Evolutionary conservation across 1,140 invertebrate genomes (phyloP).

Genomic region (Ganaspis sp.): DNA sequence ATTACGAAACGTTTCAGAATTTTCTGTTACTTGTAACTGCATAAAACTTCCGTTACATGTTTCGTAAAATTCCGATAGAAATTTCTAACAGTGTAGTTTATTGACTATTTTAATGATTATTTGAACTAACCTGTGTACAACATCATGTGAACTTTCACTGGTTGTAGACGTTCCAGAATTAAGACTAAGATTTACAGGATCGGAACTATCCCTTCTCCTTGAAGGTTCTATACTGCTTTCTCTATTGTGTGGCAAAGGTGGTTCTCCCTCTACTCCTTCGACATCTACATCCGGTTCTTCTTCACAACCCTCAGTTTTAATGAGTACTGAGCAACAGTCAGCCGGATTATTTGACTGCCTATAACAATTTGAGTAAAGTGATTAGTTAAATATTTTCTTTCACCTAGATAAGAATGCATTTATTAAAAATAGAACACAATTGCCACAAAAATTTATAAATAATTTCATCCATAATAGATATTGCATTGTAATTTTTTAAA

Average conservation of each 20-base stretch:
- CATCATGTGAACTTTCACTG: conserved; percentile 71
- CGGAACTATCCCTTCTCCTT: conserved; percentile 75
- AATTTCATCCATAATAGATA: too few relatives aligned
- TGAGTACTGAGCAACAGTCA: conserved; percentile 74
- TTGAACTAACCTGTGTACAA: conserved; percentile 63
- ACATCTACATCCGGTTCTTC: conserved; percentile 78
- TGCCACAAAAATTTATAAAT: too few relatives aligned
- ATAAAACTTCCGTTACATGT: too few relatives aligned
- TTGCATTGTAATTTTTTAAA: too few relatives aligned
- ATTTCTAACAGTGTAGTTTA: too few relatives aligned
- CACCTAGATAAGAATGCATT: too few relatives aligned
- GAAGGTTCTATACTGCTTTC: conserved; percentile 72
- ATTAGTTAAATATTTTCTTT: too few relatives aligned
- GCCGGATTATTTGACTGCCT: conserved; percentile 74
- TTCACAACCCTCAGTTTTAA: conserved; percentile 76
- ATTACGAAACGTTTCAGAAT: too few relatives aligned
- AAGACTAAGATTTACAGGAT: conserved; percentile 86
- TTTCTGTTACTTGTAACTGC: too few relatives aligned
- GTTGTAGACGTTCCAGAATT: conserved; percentile 73
- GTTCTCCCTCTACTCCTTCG: conserved; percentile 76
- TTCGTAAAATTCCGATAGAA: too few relatives aligned
- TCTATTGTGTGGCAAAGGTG: conserved; percentile 73
- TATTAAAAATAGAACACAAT: too few relatives aligned
- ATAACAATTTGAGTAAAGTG: too few relatives aligned
- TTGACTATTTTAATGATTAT: neutral